These are phyloP conservation scores for Pseudorasbora parva DNA, from an alignment of 2,113 vertebrate species.

Conservation along the genomic window DNA sequence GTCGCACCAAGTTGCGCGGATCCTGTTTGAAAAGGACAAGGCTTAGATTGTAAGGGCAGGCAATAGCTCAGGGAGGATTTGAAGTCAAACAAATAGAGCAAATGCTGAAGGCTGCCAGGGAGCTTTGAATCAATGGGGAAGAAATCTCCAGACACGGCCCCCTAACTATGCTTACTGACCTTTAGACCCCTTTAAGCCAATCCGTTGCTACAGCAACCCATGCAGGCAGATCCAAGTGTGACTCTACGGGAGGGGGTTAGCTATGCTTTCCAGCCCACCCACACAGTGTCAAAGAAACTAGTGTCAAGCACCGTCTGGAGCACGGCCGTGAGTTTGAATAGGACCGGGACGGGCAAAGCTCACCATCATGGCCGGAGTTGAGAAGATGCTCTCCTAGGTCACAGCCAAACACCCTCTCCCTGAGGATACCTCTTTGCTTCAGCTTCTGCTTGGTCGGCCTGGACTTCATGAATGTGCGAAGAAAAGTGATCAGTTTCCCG, in stretches of 20 bases:
- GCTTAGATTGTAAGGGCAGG: conserved; percentile 17
- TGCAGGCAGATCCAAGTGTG: conserved; percentile 21
- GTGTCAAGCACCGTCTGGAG: conserved; percentile 11
- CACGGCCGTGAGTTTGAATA: not conserved
- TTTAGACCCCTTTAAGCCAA: conserved; percentile 53
- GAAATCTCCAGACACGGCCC: conserved; percentile 52
- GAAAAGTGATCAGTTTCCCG: conserved; percentile 98
- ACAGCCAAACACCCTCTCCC: conserved; percentile 97
- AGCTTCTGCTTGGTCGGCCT: conserved; percentile 97
- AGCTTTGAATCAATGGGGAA: conserved; percentile 48
- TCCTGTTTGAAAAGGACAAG: conserved; percentile 39
- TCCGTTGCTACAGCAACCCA: conserved; percentile 47
- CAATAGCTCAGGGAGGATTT: conserved; percentile 41
- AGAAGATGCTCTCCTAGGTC: conserved; percentile 97
- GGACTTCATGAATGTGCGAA: conserved; percentile 99
- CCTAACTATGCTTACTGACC: conserved; percentile 52
- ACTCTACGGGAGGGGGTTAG: conserved; percentile 11
- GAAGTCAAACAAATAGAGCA: conserved; percentile 48
- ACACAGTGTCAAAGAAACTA: conserved; percentile 35
- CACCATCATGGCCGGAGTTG: conserved; percentile 96
- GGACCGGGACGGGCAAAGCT: conserved; percentile 55
- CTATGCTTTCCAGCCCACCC: conserved; percentile 46
- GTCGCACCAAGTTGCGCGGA: conserved; percentile 11
- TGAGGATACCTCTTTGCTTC: conserved; percentile 96
- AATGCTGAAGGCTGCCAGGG: conserved; percentile 49